phyloP scores from a whole-genome alignment of 2,888 invertebrate genomes.

The Sarcophaga rosellei region DNA sequence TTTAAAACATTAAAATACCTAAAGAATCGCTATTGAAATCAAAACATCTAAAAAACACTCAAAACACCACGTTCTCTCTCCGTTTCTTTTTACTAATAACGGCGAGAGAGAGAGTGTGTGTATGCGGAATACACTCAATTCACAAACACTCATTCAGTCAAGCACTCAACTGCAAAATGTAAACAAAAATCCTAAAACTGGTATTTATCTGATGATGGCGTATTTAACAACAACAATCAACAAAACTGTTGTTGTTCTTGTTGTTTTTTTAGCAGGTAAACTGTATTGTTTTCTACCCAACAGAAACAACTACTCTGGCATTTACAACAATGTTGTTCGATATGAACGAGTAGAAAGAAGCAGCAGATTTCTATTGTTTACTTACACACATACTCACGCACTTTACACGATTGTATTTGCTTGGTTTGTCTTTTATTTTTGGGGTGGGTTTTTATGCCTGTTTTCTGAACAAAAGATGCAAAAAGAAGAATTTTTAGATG shows the following conservation, averaged over 20 bases:
- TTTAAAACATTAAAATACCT: too few species aligned
- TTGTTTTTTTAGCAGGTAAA: conserved; percentile 52
- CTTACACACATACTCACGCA: background rate
- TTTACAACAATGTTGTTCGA: background rate
- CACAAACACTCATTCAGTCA: background rate
- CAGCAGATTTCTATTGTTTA: background rate
- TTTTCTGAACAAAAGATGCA: background rate
- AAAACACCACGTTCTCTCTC: too few species aligned
- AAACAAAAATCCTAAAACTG: conserved; percentile 46
- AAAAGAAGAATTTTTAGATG: conserved; percentile 36
- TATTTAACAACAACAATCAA: conserved; percentile 42
- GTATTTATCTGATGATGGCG: conserved; percentile 68
- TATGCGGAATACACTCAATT: background rate
- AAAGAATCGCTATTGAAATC: too few species aligned
- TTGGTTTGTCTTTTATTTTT: conserved; percentile 31
- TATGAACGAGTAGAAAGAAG: too few species aligned
- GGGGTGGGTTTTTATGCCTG: conserved; percentile 50
- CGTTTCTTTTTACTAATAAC: background rate
- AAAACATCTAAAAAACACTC: too few species aligned
- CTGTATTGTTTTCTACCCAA: conserved; percentile 29
- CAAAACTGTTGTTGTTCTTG: too few species aligned
- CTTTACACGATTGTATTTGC: background rate
- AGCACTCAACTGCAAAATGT: background rate
- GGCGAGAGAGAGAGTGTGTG: too few species aligned
- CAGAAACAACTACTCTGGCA: conserved; percentile 21